Conservation (phyloP, 2,888 invertebrate species). For the Lysandra coridon region DNA sequence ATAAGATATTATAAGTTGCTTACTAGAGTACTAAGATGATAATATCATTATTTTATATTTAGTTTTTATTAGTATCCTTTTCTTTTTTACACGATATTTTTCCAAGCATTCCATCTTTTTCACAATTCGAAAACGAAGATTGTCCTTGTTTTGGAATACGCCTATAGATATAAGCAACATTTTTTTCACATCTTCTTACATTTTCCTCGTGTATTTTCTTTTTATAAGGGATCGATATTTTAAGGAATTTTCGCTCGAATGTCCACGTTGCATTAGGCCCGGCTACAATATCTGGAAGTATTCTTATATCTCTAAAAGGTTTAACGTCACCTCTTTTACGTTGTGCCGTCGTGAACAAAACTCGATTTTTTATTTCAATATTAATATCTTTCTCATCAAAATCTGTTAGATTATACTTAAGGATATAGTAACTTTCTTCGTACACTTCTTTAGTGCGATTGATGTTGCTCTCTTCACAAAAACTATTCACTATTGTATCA, state of each 20-base stretch:
- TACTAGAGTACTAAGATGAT: not conserved
- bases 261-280: not conserved
- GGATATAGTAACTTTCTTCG: not conserved
- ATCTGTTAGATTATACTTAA: not conserved
- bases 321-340: not conserved
- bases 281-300: slow-evolving; percentile 1
- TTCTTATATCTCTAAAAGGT: not conserved
- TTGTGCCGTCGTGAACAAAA: not conserved
- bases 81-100: not conserved
- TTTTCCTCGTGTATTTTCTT: not conserved
- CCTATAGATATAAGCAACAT: not conserved
- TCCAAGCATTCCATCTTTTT: not conserved
- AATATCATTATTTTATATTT: not conserved
- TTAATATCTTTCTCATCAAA: not conserved
- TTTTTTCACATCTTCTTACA: not conserved
- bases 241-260: not conserved
- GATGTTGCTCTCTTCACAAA: not conserved
- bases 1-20: too few relatives aligned
- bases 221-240: not conserved
- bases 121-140: not conserved
- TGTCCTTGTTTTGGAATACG: not conserved
- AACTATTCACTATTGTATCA: not conserved
- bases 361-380: not conserved
- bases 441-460: slow-evolving; percentile 4
- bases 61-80: not conserved